phyloP scores from a whole-genome alignment of 2,888 invertebrate species.

The Drosophila suboccidentalis region DNA sequence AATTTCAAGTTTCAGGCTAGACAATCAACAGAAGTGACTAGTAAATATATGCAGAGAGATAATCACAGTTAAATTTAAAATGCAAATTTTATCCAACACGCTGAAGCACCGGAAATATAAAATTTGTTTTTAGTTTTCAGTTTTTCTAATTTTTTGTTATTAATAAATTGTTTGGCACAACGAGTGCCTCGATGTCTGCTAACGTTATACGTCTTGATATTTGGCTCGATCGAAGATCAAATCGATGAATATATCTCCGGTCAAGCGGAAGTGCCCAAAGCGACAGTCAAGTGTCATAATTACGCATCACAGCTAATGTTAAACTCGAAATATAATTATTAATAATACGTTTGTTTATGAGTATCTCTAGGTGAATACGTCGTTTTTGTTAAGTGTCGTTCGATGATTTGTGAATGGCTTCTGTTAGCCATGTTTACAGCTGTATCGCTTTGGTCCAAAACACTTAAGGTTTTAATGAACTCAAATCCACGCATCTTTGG shows the following conservation, averaged over 20 bases:
- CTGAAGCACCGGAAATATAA: slow-evolving; percentile 62
- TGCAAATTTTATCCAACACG: slow-evolving; percentile 55
- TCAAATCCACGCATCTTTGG: slow-evolving; percentile 31
- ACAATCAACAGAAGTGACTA: slow-evolving; percentile 8
- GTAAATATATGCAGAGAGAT: slow-evolving; percentile 20
- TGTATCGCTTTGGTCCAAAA: not conserved
- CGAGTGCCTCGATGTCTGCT: slow-evolving; percentile 39
- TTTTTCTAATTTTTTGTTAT: slow-evolving; percentile 15
- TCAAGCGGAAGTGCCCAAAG: slow-evolving; percentile 66
- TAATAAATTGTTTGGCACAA: slow-evolving; percentile 20
- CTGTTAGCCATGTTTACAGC: slow-evolving; percentile 60
- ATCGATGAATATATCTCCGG: slow-evolving; percentile 39
- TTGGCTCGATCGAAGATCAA: slow-evolving; percentile 23
- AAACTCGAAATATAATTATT: slow-evolving; percentile 23
- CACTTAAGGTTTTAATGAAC: slow-evolving; percentile 74
- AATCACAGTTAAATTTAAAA: slow-evolving; percentile 49
- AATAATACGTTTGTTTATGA: slow-evolving; percentile 6
- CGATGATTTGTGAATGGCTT: slow-evolving; percentile 57
- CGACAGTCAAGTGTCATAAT: slow-evolving; percentile 70
- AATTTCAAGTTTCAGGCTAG: slow-evolving; percentile 32
- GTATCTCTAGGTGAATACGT: slow-evolving; percentile 1
- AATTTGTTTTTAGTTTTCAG: slow-evolving; percentile 9
- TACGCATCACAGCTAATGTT: slow-evolving; percentile 55
- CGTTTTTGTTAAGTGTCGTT: slow-evolving; percentile 19
- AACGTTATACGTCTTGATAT: slow-evolving; percentile 24